phyloP scores from a whole-genome alignment of 1,140 invertebrate genomes.

The Panagrolaimus sp. region DNA sequence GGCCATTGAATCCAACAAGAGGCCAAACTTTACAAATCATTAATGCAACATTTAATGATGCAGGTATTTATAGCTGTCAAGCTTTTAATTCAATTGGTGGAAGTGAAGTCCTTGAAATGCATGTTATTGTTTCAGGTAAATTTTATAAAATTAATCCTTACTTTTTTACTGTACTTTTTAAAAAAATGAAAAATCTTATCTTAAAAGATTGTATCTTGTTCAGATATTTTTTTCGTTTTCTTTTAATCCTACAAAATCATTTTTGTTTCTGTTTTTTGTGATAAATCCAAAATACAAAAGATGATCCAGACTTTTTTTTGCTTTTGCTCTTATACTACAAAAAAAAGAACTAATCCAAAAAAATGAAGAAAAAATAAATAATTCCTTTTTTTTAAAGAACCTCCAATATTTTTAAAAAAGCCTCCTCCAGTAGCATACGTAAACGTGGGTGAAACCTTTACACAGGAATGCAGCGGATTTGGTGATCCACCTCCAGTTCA shows the following conservation, averaged over 20 bases:
- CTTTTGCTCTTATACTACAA: too few relatives aligned
- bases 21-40: background rate
- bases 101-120: constrained; percentile 32
- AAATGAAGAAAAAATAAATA: background rate
- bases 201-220: too few relatives aligned
- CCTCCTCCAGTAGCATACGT: constrained; percentile 43
- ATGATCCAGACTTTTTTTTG: too few relatives aligned
- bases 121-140: constrained; percentile 28
- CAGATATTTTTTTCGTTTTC: too few relatives aligned
- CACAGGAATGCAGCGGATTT: constrained; percentile 49
- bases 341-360: too few relatives aligned
- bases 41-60: constrained; percentile 29
- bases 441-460: constrained; percentile 29
- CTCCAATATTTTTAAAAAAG: constrained; percentile 37
- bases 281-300: background rate
- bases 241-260: too few relatives aligned
- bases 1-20: constrained; percentile 19
- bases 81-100: constrained; percentile 49
- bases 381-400: constrained; percentile 34
- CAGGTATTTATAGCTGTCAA: constrained; percentile 47
- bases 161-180: constrained; percentile 16
- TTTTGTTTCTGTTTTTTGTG: too few relatives aligned
- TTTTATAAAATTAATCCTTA: constrained; percentile 28
- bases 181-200: too few relatives aligned
- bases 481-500: constrained; percentile 51